Base-by-base conservation (phyloP, 2,797 vertebrate genomes). In the Acanthurus leucopareius region DNA sequence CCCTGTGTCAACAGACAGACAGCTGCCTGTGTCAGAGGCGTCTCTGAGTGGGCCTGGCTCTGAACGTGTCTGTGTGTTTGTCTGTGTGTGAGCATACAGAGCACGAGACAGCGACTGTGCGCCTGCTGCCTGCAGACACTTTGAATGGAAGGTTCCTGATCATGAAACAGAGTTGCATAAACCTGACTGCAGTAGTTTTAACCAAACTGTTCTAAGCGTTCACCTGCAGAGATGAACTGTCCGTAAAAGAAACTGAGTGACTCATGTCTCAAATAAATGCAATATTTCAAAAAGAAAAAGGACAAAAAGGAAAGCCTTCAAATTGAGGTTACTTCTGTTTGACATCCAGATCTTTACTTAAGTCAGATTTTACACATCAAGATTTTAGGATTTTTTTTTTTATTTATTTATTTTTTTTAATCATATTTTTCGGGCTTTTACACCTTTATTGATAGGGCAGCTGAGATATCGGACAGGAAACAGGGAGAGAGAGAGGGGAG, bases 1-100 rank as follows among this genome's bases (percentile, higher is more conserved):
- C 75, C 32, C 17, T 48, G 32, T 65, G 69, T 67, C 77, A 80
- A 32, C 28, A 32, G 28, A 79, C 72, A 79, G 72, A 64, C 74
- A 60, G 56, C 54, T 58, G 58, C 49, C 63, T 52, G 38, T 73
- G 69, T 81, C 51, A 19, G 13, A 35, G 56, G 4, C 32, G 16
- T 13, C 15, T 8, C 14, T 28, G 3, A 16, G 22, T 4, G 13
- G 25, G 7, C 54, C 14, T 35, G 54, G 17, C 3, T 57, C 11
- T 13, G 1, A 14, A 25, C 22, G 25, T 28, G 52, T 53, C 13
- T 25, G 22, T 15, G 22, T 10, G 11, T 48, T 16, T 32, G 28
- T 32, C 28, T 32, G 28, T 32, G 28, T 32, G 3, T 32, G 28
- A 32, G 28, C 28, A 48, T 11, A 52, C 49, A 20, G 49, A 4